Evolutionary conservation across 2,888 invertebrate species (phyloP).

Genomic region (Achlya flavicornis): DNA sequence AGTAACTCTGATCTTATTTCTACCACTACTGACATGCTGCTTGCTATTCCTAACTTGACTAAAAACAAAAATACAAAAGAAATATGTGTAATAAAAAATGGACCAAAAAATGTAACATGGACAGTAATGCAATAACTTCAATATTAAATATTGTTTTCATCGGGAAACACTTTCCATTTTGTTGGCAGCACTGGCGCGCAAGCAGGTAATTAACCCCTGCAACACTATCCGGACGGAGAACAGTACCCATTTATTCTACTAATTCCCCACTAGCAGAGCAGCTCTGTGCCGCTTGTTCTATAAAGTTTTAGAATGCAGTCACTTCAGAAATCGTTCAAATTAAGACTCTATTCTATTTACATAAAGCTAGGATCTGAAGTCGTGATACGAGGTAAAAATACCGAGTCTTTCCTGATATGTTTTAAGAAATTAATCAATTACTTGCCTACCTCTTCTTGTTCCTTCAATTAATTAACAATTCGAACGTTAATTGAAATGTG

Average conservation of each 20-base stretch:
- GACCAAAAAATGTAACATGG: no score
- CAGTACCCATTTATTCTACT: constrained; percentile 42
- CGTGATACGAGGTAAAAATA: no score
- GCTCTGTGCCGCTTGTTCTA: constrained; percentile 13
- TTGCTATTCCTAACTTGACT: no score
- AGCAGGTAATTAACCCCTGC: constrained; percentile 37
- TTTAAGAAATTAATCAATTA: no score
- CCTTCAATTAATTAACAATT: not conserved
- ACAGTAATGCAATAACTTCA: not conserved
- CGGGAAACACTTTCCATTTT: not conserved
- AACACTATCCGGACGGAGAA: constrained; percentile 26
- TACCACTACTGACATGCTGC: no score
- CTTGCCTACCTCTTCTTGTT: no score
- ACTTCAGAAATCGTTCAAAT: not conserved
- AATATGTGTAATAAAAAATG: no score
- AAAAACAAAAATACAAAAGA: no score
- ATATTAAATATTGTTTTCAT: not conserved
- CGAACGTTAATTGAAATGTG: not conserved
- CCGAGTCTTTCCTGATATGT: no score
- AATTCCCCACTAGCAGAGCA: constrained; percentile 24
- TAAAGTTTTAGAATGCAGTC: constrained; percentile 1
- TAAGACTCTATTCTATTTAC: not conserved
- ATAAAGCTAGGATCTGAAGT: not conserved
- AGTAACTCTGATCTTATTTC: no score
- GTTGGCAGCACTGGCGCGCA: constrained; percentile 7